Conservation (phyloP, 2,888 invertebrate genomes). For the Cybosia mesomella region DNA sequence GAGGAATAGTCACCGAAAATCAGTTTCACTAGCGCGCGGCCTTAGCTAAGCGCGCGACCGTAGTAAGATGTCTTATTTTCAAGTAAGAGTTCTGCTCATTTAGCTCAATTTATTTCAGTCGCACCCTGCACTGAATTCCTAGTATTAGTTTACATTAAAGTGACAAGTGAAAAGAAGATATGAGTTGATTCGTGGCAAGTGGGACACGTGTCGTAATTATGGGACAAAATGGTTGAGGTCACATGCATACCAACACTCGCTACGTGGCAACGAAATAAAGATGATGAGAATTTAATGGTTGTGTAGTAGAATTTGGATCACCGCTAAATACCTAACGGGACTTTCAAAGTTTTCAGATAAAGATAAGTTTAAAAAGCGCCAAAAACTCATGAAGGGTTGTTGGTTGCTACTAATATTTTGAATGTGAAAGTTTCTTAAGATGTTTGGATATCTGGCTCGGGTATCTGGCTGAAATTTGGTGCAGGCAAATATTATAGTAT, state of each 20-base stretch:
- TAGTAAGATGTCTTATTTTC: too few species aligned
- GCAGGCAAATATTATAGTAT: too few species aligned
- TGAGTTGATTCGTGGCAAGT: constrained; percentile 33
- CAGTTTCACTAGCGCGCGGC: too few species aligned
- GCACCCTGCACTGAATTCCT: too few species aligned
- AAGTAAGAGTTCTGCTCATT: too few species aligned
- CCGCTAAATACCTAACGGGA: constrained; percentile 42
- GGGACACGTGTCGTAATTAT: constrained; percentile 43
- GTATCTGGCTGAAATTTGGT: too few species aligned
- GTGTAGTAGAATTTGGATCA: constrained; percentile 44
- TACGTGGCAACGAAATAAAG: constrained; percentile 44
- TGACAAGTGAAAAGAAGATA: constrained; percentile 28
- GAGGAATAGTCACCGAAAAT: too few species aligned
- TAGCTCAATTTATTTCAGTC: too few species aligned
- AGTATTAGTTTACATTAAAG: neutral
- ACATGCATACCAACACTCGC: constrained; percentile 39
- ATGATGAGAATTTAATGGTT: constrained; percentile 53
- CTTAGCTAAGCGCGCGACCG: too few species aligned
- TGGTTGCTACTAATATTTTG: neutral
- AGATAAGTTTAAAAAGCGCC: constrained; percentile 7
- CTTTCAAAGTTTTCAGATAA: constrained; percentile 29
- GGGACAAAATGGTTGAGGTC: constrained; percentile 48
- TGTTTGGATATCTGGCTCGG: too few species aligned
- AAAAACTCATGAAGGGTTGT: constrained; percentile 4
- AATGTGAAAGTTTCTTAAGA: too few species aligned